Conservation (phyloP, 2,113 vertebrate genomes). For the Globicephala melas region DNA sequence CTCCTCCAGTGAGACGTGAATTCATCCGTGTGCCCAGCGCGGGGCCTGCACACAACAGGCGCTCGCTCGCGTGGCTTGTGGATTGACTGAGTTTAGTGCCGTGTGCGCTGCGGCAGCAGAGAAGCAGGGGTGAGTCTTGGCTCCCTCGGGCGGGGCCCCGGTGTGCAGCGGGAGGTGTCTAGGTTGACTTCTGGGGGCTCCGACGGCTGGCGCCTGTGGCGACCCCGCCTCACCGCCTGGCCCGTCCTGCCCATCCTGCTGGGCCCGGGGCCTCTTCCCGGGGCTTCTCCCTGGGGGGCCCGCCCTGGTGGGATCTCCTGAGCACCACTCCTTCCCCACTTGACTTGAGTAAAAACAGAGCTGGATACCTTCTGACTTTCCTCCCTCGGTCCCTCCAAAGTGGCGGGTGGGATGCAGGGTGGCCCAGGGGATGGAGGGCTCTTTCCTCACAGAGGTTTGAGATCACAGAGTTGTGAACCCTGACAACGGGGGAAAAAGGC, state of each 20-base stretch:
- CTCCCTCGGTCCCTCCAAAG: not conserved
- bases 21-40: not conserved
- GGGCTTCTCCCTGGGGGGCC: not conserved
- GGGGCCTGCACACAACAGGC: not conserved
- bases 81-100: not conserved
- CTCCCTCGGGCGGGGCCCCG: not conserved
- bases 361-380: not conserved
- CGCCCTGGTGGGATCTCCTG: not conserved
- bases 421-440: not conserved
- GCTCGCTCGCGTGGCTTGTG: not conserved
- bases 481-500: not conserved
- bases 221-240: not conserved
- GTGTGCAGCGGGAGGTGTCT: fast-evolving
- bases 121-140: not conserved
- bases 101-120: not conserved
- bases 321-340: not conserved
- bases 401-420: not conserved
- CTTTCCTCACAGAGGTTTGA: not conserved
- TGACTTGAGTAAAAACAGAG: not conserved
- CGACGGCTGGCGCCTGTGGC: fast-evolving
- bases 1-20: not conserved
- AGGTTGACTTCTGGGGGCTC: not conserved
- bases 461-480: not conserved
- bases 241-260: not conserved
- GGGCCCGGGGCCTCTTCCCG: too few relatives aligned